Base-by-base conservation (phyloP, 2,797 vertebrate species). In the Diplodus sargus region DNA sequence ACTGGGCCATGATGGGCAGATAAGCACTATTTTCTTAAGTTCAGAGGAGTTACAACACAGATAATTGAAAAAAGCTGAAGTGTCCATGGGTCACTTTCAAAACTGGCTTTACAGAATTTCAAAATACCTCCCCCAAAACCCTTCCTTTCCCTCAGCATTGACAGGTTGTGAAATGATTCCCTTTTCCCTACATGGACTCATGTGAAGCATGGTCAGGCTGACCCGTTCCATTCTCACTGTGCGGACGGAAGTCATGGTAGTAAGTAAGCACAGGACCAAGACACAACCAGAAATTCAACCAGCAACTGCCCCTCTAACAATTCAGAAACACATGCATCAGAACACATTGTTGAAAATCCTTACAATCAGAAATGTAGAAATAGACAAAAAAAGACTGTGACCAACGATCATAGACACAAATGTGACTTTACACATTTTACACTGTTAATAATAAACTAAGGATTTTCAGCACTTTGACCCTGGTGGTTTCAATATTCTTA, bases 121-220 rank as follows among this genome's bases (percentile, higher is more conserved):
- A 62, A 47, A 18, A 57, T 13, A 2, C 10, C 39, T 39, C 39
- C 18, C 13, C 18, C 13, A 60, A 73, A 20, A 49, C 11, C 22
- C 63, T 43, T 42, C n/a, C 14, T 39, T 47, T 4, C 22, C 5
- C 13, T 3, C 28, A 56, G 18, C 13, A 16, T 1, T 7, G 42
- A 20, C 3, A 42, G 15, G 57, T 60, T 66, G n/a, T 75, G 70
- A 64, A 81, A 74, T 58, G 5, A 15, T 6, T 5, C 28, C 12
- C 12, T 66, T 59, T 42, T 43, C 64, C 16, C 45, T 58, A 3
- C 17, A 39, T n/a, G 39, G 69, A 53, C 25, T 34, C 51, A 23
- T 14, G 77, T 58, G 3, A 34, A 34, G 23, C 17, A 6, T 16
- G 39, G 42, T 0, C 47, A 51, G 9, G 1, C 4, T 72, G 62